Conservation (phyloP, 2,888 invertebrate species). For the Falcaria lacertinaria region DNA sequence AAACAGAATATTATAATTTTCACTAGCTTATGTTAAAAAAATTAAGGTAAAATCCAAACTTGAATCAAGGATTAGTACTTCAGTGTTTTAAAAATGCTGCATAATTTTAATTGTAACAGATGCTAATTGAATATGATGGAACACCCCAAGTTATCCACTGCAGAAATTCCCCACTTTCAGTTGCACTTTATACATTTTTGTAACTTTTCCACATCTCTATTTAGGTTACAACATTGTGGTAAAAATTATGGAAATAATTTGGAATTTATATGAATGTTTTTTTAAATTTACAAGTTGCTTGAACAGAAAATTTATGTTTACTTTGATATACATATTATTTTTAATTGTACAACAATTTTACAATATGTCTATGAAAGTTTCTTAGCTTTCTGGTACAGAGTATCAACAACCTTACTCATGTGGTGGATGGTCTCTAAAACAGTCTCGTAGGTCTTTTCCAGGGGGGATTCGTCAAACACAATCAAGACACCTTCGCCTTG, state of each 20-base stretch:
- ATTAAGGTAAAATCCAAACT: slow-evolving; percentile 44
- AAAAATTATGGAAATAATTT: slow-evolving; percentile 53
- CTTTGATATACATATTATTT: slow-evolving; percentile 68
- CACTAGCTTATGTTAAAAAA: slow-evolving; percentile 71
- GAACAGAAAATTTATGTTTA: slow-evolving; percentile 69
- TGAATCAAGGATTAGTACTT: slow-evolving; percentile 55
- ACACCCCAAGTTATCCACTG: slow-evolving; percentile 14
- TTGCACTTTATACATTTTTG: slow-evolving; percentile 25
- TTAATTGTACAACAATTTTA: slow-evolving; percentile 73
- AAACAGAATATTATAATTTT: slow-evolving; percentile 77
- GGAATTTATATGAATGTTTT: slow-evolving; percentile 65
- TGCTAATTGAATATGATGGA: slow-evolving; percentile 19
- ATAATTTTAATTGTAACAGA: slow-evolving; percentile 29
- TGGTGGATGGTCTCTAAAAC: slow-evolving; percentile 98
- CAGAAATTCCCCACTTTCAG: slow-evolving; percentile 42
- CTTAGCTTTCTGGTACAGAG: slow-evolving; percentile 99
- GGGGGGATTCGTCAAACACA: slow-evolving; percentile 96
- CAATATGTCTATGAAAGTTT: slow-evolving; percentile 89
- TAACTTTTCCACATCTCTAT: slow-evolving; percentile 36
- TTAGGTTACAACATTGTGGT: slow-evolving; percentile 44
- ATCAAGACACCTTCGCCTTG: slow-evolving; percentile 99
- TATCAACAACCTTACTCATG: slow-evolving; percentile 99
- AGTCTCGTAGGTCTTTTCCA: slow-evolving; percentile 98
- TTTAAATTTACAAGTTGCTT: slow-evolving; percentile 30
- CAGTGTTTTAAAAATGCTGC: slow-evolving; percentile 47